Base-by-base conservation (phyloP, 2,113 vertebrate species). In the Catagonus wagneri region DNA sequence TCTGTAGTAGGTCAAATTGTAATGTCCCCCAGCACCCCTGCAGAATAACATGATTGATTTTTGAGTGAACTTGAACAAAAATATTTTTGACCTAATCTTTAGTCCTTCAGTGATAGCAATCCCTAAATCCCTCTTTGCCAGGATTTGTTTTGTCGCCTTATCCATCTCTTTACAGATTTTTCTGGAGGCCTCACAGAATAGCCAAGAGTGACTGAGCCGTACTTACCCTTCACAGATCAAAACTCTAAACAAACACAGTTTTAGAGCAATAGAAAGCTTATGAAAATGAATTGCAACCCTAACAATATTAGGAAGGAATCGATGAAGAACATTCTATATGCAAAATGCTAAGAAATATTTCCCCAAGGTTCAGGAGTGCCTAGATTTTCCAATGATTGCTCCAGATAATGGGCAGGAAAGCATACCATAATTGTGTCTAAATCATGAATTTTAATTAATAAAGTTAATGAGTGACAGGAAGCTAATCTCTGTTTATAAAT, bases 51-150 rank as follows among this genome's bases (percentile, higher is more conserved):
- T 84, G 61, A 89, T 60, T 93, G 20, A 94, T 87, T 95, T 20
- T 85, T 92, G 83, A 97, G 86, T 11, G 44, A 87, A 13, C 25
- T 75, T 39, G 3, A 96, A 95, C 83, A 96, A 72, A 95, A 15
- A 39, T 63, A 97, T 76, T 94, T 96, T 3, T 96, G 76, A 89
- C 56, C 44, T 88, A 91, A 89, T 83, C 90, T 91, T 87, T 44
- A 72, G 44, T 60, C 66, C 15, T 27, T 96, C 23, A 72, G 39
- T n/a, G 89, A 78, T 7, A 91, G 3, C 7, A 79, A 68, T 16
- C 81, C 89, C 75, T 25, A 60, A 96, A 7, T 8, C 50, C 50
- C 44, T 81, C 66, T 93, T 75, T 20, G 74, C 58, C 52, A 92
- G 50, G 32, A 63, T 94, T 61, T 95, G 1, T 39, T 87, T 69